A percentile compares a stretch with the other conserved stretches of the same genome.
phyloP scores from a whole-genome alignment of 1,140 invertebrate species.

The Trachymyrmex septentrionalis region DNA sequence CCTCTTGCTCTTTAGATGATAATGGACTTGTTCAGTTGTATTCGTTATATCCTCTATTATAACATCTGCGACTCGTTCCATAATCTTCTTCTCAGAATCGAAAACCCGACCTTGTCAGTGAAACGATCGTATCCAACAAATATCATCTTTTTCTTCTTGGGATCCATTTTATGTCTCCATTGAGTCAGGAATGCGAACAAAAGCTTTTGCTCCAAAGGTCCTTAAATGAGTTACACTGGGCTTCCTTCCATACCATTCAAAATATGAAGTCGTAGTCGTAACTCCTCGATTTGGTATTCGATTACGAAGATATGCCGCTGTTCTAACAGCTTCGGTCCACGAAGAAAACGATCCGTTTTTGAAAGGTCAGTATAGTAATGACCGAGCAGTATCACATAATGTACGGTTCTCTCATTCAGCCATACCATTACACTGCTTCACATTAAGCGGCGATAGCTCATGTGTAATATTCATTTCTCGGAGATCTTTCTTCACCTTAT shows the following conservation, averaged over 20 bases:
- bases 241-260: constrained; percentile 17
- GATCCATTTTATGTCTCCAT: constrained; percentile 31
- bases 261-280: neutral
- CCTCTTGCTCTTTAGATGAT: neutral
- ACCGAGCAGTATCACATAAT: constrained; percentile 26
- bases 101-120: constrained; percentile 14
- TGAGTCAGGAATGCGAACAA: constrained; percentile 7
- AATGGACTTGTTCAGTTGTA: neutral
- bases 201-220: constrained; percentile 41
- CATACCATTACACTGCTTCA: constrained; percentile 25
- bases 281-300: constrained; percentile 5
- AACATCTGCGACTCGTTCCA: constrained; percentile 2
- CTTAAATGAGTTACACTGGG: constrained; percentile 13
- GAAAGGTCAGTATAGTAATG: constrained; percentile 3
- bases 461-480: neutral
- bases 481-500: constrained; percentile 6
- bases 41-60: neutral
- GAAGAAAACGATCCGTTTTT: constrained; percentile 13
- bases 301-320: constrained; percentile 42
- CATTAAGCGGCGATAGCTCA: constrained; percentile 1
- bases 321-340: constrained; percentile 28
- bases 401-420: constrained; percentile 32
- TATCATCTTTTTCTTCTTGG: neutral
- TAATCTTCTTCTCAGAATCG: neutral
- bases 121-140: constrained; percentile 34